These are phyloP conservation scores for Cerastoderma edule DNA, from an alignment of 2,888 invertebrate species.

Conservation along the genomic window DNA sequence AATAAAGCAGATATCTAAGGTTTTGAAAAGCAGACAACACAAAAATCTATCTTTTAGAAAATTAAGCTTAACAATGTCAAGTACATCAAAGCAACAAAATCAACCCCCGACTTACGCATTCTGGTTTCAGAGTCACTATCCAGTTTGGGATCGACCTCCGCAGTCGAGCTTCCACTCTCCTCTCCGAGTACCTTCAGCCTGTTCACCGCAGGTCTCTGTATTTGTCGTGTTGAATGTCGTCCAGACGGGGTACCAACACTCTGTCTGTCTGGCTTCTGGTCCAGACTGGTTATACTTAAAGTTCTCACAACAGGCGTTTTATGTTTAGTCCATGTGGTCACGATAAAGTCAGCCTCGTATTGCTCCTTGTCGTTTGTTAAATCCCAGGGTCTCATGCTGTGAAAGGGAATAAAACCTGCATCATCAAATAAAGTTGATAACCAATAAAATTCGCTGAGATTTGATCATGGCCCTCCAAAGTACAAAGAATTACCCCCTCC, in stretches of 20 bases:
- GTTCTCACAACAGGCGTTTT: constrained; percentile 90
- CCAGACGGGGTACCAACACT: constrained; percentile 32
- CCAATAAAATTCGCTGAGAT: too few species aligned
- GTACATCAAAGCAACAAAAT: neutral
- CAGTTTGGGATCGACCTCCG: constrained; percentile 65
- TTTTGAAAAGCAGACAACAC: too few species aligned
- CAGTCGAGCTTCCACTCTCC: constrained; percentile 74
- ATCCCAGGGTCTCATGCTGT: constrained; percentile 92
- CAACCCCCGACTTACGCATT: constrained; percentile 5
- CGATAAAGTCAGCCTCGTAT: constrained; percentile 92
- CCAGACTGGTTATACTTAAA: constrained; percentile 88
- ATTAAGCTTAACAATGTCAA: too few species aligned
- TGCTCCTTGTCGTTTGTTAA: constrained; percentile 93
- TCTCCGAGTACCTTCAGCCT: constrained; percentile 65
- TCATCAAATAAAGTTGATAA: too few species aligned
- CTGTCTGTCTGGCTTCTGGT: constrained; percentile 68
- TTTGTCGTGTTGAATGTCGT: constrained; percentile 38
- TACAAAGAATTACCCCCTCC: too few species aligned
- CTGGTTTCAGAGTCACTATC: constrained; percentile 71
- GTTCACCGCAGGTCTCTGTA: constrained; percentile 59
- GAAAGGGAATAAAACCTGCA: too few species aligned
- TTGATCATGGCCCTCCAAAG: too few species aligned
- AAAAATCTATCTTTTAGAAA: too few species aligned
- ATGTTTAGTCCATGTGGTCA: constrained; percentile 91
- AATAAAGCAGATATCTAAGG: too few species aligned